These are phyloP conservation scores for Drosophila flavopinicola DNA, from an alignment of 2,888 invertebrate species.

Conservation along the genomic window DNA sequence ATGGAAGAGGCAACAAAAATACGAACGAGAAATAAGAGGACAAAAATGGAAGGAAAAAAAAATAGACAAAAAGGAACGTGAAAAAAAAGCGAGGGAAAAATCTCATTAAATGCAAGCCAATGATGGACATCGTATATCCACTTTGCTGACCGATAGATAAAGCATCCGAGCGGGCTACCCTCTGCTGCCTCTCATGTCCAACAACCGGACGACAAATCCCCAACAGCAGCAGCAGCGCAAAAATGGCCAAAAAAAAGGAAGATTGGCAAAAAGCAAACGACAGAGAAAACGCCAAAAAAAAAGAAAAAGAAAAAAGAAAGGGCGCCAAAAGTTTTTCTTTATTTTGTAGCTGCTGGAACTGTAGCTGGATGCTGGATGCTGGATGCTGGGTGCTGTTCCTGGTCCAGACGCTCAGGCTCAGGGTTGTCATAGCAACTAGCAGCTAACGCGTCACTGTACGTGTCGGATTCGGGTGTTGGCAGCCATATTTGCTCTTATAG, in stretches of 20 bases:
- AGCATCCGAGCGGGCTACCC: constrained; percentile 18
- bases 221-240: constrained; percentile 30
- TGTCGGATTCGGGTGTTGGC: constrained; percentile 84
- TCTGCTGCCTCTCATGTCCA: constrained; percentile 13
- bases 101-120: constrained; percentile 80
- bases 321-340: constrained; percentile 41
- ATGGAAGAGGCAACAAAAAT: background rate
- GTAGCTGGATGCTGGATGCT: background rate
- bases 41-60: background rate
- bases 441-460: constrained; percentile 84
- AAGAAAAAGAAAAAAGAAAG: background rate
- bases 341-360: constrained; percentile 17
- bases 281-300: too few relatives aligned
- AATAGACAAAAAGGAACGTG: constrained; percentile 1
- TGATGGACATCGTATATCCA: constrained; percentile 54
- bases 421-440: constrained; percentile 84
- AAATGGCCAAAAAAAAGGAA: background rate
- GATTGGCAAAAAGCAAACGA: background rate
- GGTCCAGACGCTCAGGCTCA: constrained; percentile 13
- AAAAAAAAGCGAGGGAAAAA: constrained; percentile 39
- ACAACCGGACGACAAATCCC: constrained; percentile 63
- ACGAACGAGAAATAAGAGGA: background rate
- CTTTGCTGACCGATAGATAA: constrained; percentile 73
- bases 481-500: constrained; percentile 84
- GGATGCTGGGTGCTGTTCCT: background rate